These are phyloP conservation scores for Labeo rohita DNA, from an alignment of 2,113 vertebrate species.

Conservation along the genomic window DNA sequence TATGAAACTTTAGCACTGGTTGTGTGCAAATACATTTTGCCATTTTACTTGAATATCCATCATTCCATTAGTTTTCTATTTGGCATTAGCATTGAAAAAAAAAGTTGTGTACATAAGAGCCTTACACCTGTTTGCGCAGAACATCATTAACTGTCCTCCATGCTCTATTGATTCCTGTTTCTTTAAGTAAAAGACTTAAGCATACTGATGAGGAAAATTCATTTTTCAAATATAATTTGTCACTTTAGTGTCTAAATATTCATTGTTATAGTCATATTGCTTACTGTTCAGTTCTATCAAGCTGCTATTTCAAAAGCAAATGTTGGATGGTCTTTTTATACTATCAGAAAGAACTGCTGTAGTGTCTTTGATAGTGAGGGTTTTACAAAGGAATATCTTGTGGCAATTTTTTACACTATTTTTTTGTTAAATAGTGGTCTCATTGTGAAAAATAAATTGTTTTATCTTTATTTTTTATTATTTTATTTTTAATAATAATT, in stretches of 20 bases:
- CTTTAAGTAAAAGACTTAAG: constrained; percentile 47
- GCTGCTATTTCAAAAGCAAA: constrained; percentile 31
- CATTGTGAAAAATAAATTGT: constrained; percentile 6
- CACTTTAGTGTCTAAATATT: constrained; percentile 13
- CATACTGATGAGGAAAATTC: background rate
- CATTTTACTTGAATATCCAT: constrained; percentile 46
- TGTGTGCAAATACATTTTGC: constrained; percentile 28
- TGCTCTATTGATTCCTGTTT: constrained; percentile 42
- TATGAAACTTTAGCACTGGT: background rate
- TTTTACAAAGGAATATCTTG: constrained; percentile 25
- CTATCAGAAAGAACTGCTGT: constrained; percentile 15
- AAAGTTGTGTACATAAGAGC: constrained; percentile 54
- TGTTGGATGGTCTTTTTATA: constrained; percentile 23
- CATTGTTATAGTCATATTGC: background rate
- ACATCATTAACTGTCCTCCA: constrained; percentile 48
- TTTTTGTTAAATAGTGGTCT: constrained; percentile 33
- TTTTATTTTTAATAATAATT: constrained; percentile 6
- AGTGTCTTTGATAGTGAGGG: constrained; percentile 8
- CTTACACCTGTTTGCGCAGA: constrained; percentile 47
- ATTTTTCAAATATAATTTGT: constrained; percentile 8
- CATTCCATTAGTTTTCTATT: constrained; percentile 51
- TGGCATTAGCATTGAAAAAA: constrained; percentile 31
- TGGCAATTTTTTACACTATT: background rate
- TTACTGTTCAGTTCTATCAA: background rate
- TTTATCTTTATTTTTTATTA: background rate